Conservation (phyloP, 2,797 vertebrate genomes). For the Chiloscyllium punctatum region DNA sequence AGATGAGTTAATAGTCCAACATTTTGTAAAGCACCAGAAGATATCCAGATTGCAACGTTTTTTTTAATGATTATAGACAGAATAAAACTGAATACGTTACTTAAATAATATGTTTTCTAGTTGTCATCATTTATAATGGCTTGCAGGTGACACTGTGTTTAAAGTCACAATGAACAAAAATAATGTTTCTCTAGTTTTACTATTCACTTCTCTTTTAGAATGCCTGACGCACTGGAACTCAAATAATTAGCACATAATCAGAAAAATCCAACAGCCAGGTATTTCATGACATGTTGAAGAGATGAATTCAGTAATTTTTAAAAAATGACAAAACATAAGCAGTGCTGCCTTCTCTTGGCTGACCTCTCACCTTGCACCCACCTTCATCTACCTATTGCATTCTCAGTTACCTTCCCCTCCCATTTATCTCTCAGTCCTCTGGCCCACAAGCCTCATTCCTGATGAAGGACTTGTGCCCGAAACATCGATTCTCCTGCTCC, state of each 20-base stretch:
- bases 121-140: not conserved
- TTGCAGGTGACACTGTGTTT: not conserved
- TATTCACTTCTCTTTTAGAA: not conserved
- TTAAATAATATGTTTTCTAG: not conserved
- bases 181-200: not conserved
- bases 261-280: not conserved
- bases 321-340: not conserved
- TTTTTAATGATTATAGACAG: not conserved
- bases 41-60: not conserved
- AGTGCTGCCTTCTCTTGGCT: no score
- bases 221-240: not conserved
- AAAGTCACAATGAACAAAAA: not conserved
- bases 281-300: not conserved
- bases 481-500: no score
- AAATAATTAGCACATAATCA: not conserved
- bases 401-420: no score
- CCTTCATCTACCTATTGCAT: no score
- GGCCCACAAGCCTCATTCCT: no score
- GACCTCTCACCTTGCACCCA: no score
- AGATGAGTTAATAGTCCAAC: not conserved
- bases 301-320: not conserved
- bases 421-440: no score
- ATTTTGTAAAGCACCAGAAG: not conserved
- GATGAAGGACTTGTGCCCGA: no score
- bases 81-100: not conserved